phyloP scores from a whole-genome alignment of 2,888 invertebrate genomes.

The Orthosia gothica region DNA sequence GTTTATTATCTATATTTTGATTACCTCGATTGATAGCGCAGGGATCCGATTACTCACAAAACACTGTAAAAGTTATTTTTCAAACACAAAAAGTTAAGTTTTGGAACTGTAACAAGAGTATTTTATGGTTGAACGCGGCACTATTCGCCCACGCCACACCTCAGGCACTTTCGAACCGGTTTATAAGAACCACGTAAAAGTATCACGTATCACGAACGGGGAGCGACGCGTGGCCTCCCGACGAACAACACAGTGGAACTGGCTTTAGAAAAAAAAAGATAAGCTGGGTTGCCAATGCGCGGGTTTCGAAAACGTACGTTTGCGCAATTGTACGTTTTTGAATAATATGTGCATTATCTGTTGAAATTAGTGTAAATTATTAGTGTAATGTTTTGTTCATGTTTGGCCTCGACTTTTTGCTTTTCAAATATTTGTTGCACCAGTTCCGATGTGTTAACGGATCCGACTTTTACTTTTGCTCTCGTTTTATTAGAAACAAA shows the following conservation, averaged over 20 bases:
- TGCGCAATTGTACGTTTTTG: conserved; percentile 51
- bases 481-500: conserved; percentile 10
- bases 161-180: conserved; percentile 89
- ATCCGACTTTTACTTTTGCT: conserved; percentile 31
- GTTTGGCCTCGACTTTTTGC: conserved; percentile 28
- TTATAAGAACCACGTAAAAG: conserved; percentile 87
- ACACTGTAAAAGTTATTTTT: conserved; percentile 73
- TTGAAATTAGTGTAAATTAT: conserved; percentile 32
- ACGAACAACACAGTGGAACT: conserved; percentile 77
- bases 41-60: conserved; percentile 72
- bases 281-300: conserved; percentile 76
- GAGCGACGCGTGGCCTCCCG: conserved; percentile 72
- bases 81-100: conserved; percentile 77
- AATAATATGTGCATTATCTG: conserved; percentile 23
- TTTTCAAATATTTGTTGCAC: conserved; percentile 16
- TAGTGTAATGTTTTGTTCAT: conserved; percentile 25
- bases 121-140: conserved; percentile 85
- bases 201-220: conserved; percentile 73
- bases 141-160: conserved; percentile 87
- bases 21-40: conserved; percentile 69
- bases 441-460: conserved; percentile 27
- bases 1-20: conserved; percentile 68
- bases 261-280: conserved; percentile 77
- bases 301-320: conserved; percentile 50
- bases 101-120: conserved; percentile 70